These are phyloP conservation scores for Sphenodon punctatus DNA, from an alignment of 2,797 vertebrate genomes.

Conservation along the genomic window DNA sequence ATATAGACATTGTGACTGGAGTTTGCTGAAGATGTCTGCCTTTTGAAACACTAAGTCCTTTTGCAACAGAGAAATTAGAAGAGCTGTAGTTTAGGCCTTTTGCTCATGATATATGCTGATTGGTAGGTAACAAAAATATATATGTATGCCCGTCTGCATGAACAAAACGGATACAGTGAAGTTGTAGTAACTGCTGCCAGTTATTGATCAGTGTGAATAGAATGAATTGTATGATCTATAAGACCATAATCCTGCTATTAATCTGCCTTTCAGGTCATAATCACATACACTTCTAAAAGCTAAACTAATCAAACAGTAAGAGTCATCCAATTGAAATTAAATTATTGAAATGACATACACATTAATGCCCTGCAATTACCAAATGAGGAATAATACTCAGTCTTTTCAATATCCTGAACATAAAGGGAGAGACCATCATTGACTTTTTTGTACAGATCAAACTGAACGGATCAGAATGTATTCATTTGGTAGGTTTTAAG, in stretches of 20 bases:
- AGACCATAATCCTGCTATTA: conserved; percentile 78
- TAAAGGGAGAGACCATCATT: conserved; percentile 12
- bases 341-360: conserved; percentile 74
- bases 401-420: conserved; percentile 41
- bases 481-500: conserved; percentile 4
- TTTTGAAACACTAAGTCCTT: conserved; percentile 38
- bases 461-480: not conserved
- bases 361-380: conserved; percentile 71
- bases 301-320: conserved; percentile 71
- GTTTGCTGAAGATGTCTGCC: conserved; percentile 21
- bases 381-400: conserved; percentile 64
- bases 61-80: conserved; percentile 35
- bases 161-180: conserved; percentile 71
- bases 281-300: conserved; percentile 73
- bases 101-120: conserved; percentile 45
- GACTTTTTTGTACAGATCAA: not conserved
- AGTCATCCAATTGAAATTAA: conserved; percentile 72
- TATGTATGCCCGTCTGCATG: conserved; percentile 67
- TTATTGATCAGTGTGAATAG: conserved; percentile 77
- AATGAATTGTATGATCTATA: conserved; percentile 80
- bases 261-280: conserved; percentile 78
- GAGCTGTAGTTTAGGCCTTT: conserved; percentile 42
- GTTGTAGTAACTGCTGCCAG: conserved; percentile 71
- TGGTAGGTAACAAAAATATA: conserved; percentile 71
- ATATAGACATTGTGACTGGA: conserved; percentile 2